Base-by-base conservation (phyloP, 1,140 invertebrate genomes). In the Goniozus legneri region DNA sequence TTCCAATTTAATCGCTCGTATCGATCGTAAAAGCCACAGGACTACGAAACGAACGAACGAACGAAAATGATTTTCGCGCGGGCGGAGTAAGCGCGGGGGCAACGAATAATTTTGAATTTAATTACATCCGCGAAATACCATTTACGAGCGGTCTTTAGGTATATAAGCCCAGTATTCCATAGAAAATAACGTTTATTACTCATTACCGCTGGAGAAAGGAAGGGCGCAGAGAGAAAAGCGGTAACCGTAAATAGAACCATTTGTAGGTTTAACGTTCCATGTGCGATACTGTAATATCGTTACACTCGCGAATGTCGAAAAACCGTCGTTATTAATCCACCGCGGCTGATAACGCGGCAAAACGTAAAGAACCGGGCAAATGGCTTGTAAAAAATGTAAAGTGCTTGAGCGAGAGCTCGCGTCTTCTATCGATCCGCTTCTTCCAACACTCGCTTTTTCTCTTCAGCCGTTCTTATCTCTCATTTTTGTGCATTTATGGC, bases 131-230 rank as follows among this genome's bases (percentile, higher is more conserved):
- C n/a, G n/a, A n/a, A n/a, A n/a, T n/a, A n/a, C n/a, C n/a, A n/a
- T n/a, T n/a, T 44, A 37, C 16, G 43, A 44, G 48, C 48, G 49
- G 45, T 49, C 50, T 40, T 40, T 16, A 42, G 45, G 24, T 53
- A 38, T 53, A 57, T 53, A 53, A 52, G 52, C 37, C 19, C 10
- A 4, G 27, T 7, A 30, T n/a, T n/a, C 50, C 43, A 58, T 58
- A 58, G 58, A 58, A 36, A 37, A 30, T 58, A 58, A 54, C 56
- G 44, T 58, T 58, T 54, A 58, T 58, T 58, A 54, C 47, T 47
- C 50, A 47, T 54, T 58, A 51, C 55, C 13, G n/a, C n/a, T n/a
- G n/a, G n/a, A n/a, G n/a, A n/a, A n/a, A n/a, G n/a, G n/a, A n/a
- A n/a, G n/a, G n/a, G n/a, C n/a, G n/a, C n/a, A n/a, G n/a, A n/a